Conservation (phyloP, 2,113 vertebrate species). For the Microcebus lehilahytsara region DNA sequence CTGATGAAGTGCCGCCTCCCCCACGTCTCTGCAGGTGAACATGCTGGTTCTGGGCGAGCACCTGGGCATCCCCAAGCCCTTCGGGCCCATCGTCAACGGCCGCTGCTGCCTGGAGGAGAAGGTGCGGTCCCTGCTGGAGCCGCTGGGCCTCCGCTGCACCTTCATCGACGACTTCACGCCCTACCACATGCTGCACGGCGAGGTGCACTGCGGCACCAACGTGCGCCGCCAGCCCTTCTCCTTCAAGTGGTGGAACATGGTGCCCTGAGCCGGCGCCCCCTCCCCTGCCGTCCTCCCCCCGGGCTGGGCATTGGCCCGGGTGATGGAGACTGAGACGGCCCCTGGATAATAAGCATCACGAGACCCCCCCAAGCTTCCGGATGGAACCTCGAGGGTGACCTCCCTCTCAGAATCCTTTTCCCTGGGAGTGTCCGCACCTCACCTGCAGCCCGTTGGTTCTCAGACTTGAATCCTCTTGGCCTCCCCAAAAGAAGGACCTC, state of each 20-base stretch:
- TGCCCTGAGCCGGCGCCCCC: conserved; percentile 77
- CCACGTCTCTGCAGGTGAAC: conserved; percentile 87
- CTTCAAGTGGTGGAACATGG: conserved; percentile 92
- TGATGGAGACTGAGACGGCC: not conserved
- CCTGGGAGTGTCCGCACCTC: not conserved
- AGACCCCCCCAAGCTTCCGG: not conserved
- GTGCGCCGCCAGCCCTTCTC: conserved; percentile 86
- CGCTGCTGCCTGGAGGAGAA: conserved; percentile 89
- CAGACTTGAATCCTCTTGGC: not conserved
- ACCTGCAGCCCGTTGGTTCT: not conserved
- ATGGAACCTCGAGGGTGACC: not conserved
- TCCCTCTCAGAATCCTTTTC: not conserved
- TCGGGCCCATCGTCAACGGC: conserved; percentile 88
- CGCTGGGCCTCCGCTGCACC: conserved; percentile 88
- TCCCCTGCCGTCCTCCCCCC: not conserved
- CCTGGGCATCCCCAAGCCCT: conserved; percentile 94
- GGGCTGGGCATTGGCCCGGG: not conserved
- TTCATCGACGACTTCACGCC: conserved; percentile 90
- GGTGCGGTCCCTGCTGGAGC: conserved; percentile 87
- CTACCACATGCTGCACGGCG: conserved; percentile 88
- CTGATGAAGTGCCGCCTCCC: not conserved
- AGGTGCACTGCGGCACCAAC: conserved; percentile 94
- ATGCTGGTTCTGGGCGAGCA: conserved; percentile 92
- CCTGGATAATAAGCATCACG: not conserved
- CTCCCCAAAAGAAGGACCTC: not conserved